phyloP scores from a whole-genome alignment of 2,888 invertebrate species.

The Ligdia adustata region DNA sequence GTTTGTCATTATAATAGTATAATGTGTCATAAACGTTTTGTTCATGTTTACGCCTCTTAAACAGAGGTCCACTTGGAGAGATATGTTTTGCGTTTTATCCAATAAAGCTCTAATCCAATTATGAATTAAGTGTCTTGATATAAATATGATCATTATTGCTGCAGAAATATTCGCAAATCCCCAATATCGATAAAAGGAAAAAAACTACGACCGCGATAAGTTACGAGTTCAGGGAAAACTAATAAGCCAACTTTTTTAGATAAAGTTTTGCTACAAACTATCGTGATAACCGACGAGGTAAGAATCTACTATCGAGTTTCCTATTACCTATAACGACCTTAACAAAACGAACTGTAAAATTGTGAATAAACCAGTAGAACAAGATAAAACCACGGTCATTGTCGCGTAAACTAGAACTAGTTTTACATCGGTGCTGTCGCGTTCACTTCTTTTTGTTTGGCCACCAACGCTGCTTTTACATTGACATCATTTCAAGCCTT shows the following conservation, averaged over 20 bases:
- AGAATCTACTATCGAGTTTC: slow-evolving; percentile 15
- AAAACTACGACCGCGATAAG: too few species aligned
- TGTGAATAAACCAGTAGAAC: slow-evolving; percentile 62
- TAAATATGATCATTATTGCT: too few species aligned
- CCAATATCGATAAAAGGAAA: too few species aligned
- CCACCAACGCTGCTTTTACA: slow-evolving; percentile 41
- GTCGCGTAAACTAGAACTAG: slow-evolving; percentile 58
- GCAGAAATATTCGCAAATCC: too few species aligned
- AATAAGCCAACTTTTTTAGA: not conserved
- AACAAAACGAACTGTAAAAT: slow-evolving; percentile 55
- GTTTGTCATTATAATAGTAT: too few species aligned
- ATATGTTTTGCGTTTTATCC: too few species aligned
- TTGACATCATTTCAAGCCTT: slow-evolving; percentile 27
- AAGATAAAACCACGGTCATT: slow-evolving; percentile 66
- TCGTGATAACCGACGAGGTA: not conserved
- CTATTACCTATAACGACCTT: slow-evolving; percentile 22
- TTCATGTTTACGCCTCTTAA: too few species aligned
- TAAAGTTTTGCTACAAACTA: not conserved
- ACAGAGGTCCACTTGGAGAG: too few species aligned
- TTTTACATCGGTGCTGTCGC: slow-evolving; percentile 35
- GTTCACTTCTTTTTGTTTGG: slow-evolving; percentile 28
- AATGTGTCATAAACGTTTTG: too few species aligned
- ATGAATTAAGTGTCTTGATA: too few species aligned
- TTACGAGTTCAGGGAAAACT: not conserved
- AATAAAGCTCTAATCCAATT: too few species aligned